phyloP scores from a whole-genome alignment of 2,113 vertebrate genomes.

The Centropristis striata region DNA sequence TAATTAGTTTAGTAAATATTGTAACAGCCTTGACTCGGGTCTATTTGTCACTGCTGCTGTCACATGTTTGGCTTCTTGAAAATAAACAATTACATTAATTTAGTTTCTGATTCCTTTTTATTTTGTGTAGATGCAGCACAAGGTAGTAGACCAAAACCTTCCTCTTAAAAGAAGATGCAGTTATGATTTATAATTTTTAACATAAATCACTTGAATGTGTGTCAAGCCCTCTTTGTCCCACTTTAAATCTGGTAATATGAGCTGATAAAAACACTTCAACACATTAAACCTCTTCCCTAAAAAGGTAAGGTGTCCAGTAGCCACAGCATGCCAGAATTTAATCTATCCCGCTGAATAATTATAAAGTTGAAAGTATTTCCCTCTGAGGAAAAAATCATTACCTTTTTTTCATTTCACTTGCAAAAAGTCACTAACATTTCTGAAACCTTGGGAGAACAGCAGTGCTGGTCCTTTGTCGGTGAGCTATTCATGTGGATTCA shows the following conservation, averaged over 20 bases:
- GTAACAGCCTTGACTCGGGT: not conserved
- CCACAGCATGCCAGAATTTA: conserved; percentile 20
- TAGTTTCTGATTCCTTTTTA: not conserved
- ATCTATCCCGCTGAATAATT: conserved; percentile 26
- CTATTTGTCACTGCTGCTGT: conserved; percentile 8
- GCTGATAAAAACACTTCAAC: conserved; percentile 3
- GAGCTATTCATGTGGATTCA: conserved; percentile 1
- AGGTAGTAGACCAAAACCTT: not conserved
- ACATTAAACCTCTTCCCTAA: conserved; percentile 17
- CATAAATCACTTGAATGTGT: conserved; percentile 15
- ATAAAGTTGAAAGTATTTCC: conserved; percentile 33
- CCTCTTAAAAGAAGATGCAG: not conserved
- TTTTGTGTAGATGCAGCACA: not conserved
- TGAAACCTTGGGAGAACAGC: conserved; percentile 5
- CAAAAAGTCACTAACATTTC: conserved; percentile 13
- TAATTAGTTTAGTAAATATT: conserved; percentile 4
- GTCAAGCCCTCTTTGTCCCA: conserved; percentile 13
- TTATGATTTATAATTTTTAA: conserved; percentile 6
- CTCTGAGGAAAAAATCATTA: conserved; percentile 4
- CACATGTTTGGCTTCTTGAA: conserved; percentile 9
- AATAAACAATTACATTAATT: not conserved
- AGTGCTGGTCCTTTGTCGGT: not conserved
- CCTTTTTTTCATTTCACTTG: conserved; percentile 20
- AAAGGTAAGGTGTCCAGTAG: conserved; percentile 8
- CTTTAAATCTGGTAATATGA: not conserved